Evolutionary conservation across 2,888 invertebrate species (phyloP).

Genomic region (Andrena praecox): DNA sequence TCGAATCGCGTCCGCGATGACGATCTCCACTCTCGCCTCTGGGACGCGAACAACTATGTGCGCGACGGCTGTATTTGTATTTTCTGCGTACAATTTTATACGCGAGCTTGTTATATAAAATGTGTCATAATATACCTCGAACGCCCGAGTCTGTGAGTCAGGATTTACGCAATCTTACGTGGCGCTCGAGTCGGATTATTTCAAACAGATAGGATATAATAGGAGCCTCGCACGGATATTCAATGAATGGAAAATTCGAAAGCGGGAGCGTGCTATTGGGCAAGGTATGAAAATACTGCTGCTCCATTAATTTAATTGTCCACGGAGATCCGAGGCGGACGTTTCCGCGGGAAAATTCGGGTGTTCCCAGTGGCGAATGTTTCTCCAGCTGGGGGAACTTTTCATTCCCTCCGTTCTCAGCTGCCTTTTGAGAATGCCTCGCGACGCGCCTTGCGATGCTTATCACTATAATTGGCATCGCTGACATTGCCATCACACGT

Average conservation of each 20-base stretch:
- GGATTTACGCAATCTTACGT: constrained; percentile 60
- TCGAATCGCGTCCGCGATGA: constrained; percentile 34
- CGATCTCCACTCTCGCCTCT: constrained; percentile 40
- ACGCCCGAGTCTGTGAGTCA: constrained; percentile 58
- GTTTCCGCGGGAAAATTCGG: background rate
- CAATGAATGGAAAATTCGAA: constrained; percentile 55
- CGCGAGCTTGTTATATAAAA: constrained; percentile 57
- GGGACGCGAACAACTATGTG: constrained; percentile 10
- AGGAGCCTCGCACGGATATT: constrained; percentile 42
- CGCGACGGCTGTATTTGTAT: constrained; percentile 8
- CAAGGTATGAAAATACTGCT: constrained; percentile 22
- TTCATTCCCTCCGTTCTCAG: constrained; percentile 15
- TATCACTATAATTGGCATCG: constrained; percentile 46
- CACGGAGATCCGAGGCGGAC: background rate
- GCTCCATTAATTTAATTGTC: constrained; percentile 3
- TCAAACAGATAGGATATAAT: constrained; percentile 37
- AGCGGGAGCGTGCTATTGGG: constrained; percentile 24
- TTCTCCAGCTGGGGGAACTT: constrained; percentile 24
- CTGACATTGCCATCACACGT: constrained; percentile 49
- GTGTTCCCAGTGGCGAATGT: background rate
- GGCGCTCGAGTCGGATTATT: constrained; percentile 46
- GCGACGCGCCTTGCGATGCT: constrained; percentile 18
- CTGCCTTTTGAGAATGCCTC: constrained; percentile 16
- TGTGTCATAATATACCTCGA: constrained; percentile 57
- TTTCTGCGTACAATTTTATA: constrained; percentile 31